Percentiles rank a stretch among this genome's conserved stretches.
phyloP scores from a whole-genome alignment of 2,888 invertebrate genomes.

The Synergus itoensis region DNA sequence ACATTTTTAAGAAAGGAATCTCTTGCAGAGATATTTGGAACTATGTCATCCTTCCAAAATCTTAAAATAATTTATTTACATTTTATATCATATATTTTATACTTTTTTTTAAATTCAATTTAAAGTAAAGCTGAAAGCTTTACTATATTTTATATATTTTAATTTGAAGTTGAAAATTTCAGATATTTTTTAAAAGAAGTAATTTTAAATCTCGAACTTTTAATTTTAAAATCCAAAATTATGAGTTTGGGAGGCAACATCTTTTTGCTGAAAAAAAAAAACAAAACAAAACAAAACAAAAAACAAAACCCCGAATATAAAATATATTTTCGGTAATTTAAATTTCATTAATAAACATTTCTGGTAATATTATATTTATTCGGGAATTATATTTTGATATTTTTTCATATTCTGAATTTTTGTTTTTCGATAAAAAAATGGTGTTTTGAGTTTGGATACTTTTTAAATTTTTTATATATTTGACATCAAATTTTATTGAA shows the following conservation, averaged over 20 bases:
- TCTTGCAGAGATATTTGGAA: constrained; percentile 14
- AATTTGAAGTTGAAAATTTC: constrained; percentile 10
- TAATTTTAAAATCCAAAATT: neutral
- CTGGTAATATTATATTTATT: no score
- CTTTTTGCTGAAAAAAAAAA: no score
- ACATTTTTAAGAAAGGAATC: neutral
- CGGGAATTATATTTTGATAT: no score
- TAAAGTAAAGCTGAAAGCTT: constrained; percentile 15
- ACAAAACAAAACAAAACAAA: no score
- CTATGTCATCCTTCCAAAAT: constrained; percentile 35
- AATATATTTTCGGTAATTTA: neutral
- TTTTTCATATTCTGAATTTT: no score
- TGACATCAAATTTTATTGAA: neutral
- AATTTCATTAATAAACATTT: neutral
- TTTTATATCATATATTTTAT: constrained; percentile 10
- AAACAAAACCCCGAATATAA: no score
- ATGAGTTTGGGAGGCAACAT: no score
- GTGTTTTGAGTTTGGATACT: neutral
- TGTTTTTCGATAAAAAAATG: no score
- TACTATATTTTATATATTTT: neutral
- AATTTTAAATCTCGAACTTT: neutral
- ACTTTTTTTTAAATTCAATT: constrained; percentile 7
- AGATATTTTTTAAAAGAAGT: neutral
- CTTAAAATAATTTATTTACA: constrained; percentile 14
- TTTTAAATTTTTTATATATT: neutral